Evolutionary conservation across 2,797 vertebrate species (phyloP), one percentile per base, ranked within the genome.

Genomic region (Fundulus diaphanus): DNA sequence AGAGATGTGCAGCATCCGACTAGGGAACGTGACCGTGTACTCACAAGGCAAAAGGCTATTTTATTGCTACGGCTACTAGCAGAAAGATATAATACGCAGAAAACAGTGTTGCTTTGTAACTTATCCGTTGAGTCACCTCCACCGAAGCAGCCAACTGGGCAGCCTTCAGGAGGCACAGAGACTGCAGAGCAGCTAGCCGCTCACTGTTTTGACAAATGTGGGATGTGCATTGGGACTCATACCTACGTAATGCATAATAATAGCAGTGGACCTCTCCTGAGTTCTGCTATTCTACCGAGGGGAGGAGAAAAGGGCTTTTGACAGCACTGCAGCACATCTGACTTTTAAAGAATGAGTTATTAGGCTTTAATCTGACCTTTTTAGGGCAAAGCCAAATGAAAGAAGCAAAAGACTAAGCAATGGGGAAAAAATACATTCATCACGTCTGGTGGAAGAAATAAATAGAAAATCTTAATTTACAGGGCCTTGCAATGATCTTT

Each of bases 1-100:
- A 89, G 88, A 92, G 88, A 87, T 89, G 87, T 74, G 72, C 78
- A 86, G 73, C 73, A 76, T 79, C 68, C 74, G 89, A 68, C 79
- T 71, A 51, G 76, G 82, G 82, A 82, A 82, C 29, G 72, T 77
- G 86, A 70, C 46, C 42, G 67, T 77, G 35, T 68, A 63, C 80
- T 52, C 70, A 82, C 54, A 69, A 70, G 68, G 46, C 77, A 76
- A 70, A 54, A 35, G 59, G 73, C 79, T 80, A 68, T 80, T 82
- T 80, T 73, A 82, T 65, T 71, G 11, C 77, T 56, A 70, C 40
- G 68, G 68, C 68, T 71, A 73, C 77, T 63, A 76, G 49, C 68
- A 27, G 87, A 70, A 42, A 76, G 54, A 81, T 68, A 68, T 77
- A 77, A 72, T 44, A 70, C 35, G 70, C 68, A 46, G 33, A 80